Conservation (phyloP, 2,797 vertebrate genomes). For the Clarias pachynema region DNA sequence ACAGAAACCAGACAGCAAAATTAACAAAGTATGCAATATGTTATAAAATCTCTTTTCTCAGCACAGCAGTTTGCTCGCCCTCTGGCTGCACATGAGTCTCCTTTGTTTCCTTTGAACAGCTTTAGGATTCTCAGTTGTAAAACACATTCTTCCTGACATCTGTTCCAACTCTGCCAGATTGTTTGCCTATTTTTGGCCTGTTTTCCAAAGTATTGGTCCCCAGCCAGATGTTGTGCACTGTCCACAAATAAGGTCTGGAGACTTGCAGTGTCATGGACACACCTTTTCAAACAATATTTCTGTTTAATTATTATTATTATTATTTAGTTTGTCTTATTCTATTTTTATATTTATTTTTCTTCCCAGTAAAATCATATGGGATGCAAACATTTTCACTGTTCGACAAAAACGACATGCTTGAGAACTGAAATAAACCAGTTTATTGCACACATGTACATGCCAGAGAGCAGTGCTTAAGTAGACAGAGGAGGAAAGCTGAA, state of each 20-base stretch:
- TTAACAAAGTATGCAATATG: neutral
- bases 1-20: neutral
- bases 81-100: neutral
- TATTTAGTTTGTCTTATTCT: too few relatives aligned
- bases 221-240: neutral
- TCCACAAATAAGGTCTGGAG: constrained; percentile 6
- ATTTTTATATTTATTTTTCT: neutral
- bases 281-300: neutral
- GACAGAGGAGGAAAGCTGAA: neutral
- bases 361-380: neutral
- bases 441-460: constrained; percentile 25
- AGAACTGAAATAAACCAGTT: constrained; percentile 3
- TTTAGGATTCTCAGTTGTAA: neutral
- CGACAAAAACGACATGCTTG: neutral
- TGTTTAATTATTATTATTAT: neutral
- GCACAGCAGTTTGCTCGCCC: neutral
- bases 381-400: neutral
- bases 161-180: neutral
- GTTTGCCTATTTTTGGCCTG: constrained; percentile 5
- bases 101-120: neutral
- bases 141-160: neutral
- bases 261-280: neutral
- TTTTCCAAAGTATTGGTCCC: neutral
- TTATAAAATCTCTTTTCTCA: neutral
- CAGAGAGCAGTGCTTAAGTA: neutral